These are phyloP conservation scores for Cepaea nemoralis DNA, from an alignment of 1,140 invertebrate species.

Conservation along the genomic window DNA sequence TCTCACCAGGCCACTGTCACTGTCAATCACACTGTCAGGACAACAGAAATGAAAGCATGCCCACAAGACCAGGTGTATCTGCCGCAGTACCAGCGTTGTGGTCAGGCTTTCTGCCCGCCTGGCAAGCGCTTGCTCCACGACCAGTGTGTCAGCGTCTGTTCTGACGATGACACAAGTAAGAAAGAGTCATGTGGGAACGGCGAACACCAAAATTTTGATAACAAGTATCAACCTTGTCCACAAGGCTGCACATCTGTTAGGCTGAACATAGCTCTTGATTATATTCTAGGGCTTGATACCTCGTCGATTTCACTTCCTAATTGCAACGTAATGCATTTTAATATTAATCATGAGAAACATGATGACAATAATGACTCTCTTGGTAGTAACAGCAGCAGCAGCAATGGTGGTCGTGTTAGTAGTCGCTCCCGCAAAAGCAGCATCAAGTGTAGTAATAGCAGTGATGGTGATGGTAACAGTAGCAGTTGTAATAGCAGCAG, in stretches of 20 bases:
- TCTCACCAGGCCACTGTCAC: not conserved
- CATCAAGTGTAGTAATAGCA: not conserved
- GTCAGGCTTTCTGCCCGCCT: not conserved
- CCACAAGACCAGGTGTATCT: not conserved
- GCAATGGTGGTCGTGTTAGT: no score
- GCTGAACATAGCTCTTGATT: not conserved
- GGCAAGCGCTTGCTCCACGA: not conserved
- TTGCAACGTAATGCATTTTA: no score
- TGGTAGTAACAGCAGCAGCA: no score
- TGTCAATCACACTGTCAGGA: not conserved
- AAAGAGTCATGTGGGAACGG: not conserved
- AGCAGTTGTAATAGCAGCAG: not conserved
- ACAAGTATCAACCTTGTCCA: not conserved
- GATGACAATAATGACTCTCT: no score
- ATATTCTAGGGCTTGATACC: not conserved
- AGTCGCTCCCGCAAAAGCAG: no score
- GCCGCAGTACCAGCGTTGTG: not conserved
- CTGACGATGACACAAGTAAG: not conserved
- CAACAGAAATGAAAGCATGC: conserved; percentile 5
- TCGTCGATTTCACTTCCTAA: not conserved
- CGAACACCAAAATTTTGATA: no score
- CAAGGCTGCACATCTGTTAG: not conserved
- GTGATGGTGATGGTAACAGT: not conserved
- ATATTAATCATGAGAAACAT: no score
- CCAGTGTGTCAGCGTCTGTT: not conserved